Percentiles rank a stretch among this genome's conserved stretches.
These are phyloP conservation scores for Barnardius zonarius DNA, from an alignment of 2,113 vertebrate genomes.

Conservation along the genomic window DNA sequence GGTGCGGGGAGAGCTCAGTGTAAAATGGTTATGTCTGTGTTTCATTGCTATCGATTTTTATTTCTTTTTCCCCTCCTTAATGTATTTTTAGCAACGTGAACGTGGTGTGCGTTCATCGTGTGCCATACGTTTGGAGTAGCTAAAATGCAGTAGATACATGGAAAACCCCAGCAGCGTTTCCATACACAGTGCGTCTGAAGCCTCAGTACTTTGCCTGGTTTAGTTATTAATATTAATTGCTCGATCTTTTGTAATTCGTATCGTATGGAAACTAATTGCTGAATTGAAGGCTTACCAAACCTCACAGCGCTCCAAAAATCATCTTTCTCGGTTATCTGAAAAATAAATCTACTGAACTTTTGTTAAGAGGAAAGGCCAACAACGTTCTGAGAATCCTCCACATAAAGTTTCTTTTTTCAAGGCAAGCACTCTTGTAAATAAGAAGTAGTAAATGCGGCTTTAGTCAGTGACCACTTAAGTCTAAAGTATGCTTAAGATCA, in stretches of 20 bases:
- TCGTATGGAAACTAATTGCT: neutral
- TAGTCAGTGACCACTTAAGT: neutral
- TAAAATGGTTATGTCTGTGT: neutral
- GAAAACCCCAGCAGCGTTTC: neutral
- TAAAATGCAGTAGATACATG: neutral
- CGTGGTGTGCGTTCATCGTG: neutral
- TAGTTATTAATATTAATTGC: neutral
- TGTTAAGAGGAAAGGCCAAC: conserved; percentile 46
- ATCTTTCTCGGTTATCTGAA: conserved; percentile 6
- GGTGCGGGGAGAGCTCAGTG: neutral
- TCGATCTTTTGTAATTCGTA: neutral
- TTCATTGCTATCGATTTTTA: neutral
- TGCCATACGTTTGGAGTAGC: neutral
- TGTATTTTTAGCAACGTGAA: conserved; percentile 25
- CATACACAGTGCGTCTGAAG: neutral
- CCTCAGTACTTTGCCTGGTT: neutral
- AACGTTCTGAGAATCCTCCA: conserved; percentile 28
- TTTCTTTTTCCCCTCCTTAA: neutral
- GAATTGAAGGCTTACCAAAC: neutral
- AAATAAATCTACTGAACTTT: conserved; percentile 44
- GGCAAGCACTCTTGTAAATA: neutral
- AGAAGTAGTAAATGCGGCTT: neutral
- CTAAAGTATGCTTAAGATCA: neutral
- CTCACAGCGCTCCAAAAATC: conserved; percentile 5
- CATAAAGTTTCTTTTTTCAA: conserved; percentile 33